Base-by-base conservation (phyloP, 2,888 invertebrate genomes). In the Xylophagus ater region DNA sequence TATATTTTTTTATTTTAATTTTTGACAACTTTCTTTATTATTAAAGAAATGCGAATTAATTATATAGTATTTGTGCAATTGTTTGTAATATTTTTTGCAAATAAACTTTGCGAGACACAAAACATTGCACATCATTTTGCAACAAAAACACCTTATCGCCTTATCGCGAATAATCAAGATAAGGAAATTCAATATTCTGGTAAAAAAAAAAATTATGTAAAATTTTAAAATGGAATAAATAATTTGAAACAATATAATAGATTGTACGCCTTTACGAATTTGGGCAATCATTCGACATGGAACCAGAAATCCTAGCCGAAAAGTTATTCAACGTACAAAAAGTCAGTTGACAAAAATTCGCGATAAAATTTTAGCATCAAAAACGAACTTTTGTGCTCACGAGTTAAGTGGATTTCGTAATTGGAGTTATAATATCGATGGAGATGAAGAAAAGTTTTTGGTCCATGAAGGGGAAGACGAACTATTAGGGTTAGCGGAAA, bases 211-310 rank as follows among this genome's bases (percentile, higher is more conserved):
- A 33, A 20, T 41, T 14, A 29, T 18, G 42, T 34, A 25, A 42
- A 24, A 26, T 26, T 34, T 37, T 41, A 32, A 30, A 40, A 2
- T 26, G 3, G 2, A 20, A 17, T 17, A 25, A 12, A 9, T 14
- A 31, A 31, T 26, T n/a, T 21, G 15, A 23, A 21, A 34, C 36
- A 26, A 32, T n/a, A 29, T 19, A 19, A 41, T 33, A 81, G 81
- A 69, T 50, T 83, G 82, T 52, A 65, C 60, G 46, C 71, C 74
- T 31, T 61, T 64, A 26, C 80, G 81, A 59, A 73, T 82, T 43
- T 87, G 86, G 86, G 71, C 81, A 62, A 52, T 84, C 14, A 60
- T 80, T 25, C 71, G 87, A 4, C 87, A 87, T 63, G 87, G 86
- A 4, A 80, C 83, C n/a, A 71, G 86, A 46, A 70, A 76, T 58